Base-by-base conservation (phyloP, 2,888 invertebrate genomes). In the Drosophila mimetica region DNA sequence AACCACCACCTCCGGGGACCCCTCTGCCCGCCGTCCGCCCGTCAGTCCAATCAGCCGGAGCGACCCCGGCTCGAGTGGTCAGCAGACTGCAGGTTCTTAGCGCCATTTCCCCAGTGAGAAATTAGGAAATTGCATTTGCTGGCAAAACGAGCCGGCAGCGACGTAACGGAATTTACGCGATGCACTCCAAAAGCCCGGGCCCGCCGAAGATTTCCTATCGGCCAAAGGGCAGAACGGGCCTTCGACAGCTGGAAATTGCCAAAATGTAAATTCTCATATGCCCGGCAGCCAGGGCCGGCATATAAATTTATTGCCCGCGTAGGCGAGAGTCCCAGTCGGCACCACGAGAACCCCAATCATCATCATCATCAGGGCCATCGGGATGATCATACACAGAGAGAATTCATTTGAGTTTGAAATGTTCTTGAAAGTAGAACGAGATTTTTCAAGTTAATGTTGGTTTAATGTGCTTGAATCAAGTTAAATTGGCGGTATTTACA, bases 61-160 rank as follows among this genome's bases (percentile, higher is more conserved):
- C 70, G 67, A 59, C 70, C 61, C 67, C 48, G 25, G 42, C 30
- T 36, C 42, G 34, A 50, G 51, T 58, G 71, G 71, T 55, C 55
- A 71, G 72, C 52, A 16, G 48, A 9, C 3, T 30, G 9, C 64
- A 67, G 48, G 77, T 82, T 86, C 88, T 88, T 86, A 77, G 74
- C 79, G 64, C 74, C 85, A 87, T 89, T 88, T 89, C 89, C 89
- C 89, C 70, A 78, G 85, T 76, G 89, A 81, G 89, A 88, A 89
- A 89, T 89, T 89, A 89, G 89, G 89, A 89, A 89, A 89, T 89
- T 89, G 88, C 88, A 89, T 87, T 89, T 89, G 83, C 72, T 63
- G 70, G 70, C 70, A 69, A 67, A 63, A 51, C 63, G 59, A 63
- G 67, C 57, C 55, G 64, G 65, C 74, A 70, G 60, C 70, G 58